Evolutionary conservation across 2,888 invertebrate species (phyloP).

Genomic region (Agrotis puta): DNA sequence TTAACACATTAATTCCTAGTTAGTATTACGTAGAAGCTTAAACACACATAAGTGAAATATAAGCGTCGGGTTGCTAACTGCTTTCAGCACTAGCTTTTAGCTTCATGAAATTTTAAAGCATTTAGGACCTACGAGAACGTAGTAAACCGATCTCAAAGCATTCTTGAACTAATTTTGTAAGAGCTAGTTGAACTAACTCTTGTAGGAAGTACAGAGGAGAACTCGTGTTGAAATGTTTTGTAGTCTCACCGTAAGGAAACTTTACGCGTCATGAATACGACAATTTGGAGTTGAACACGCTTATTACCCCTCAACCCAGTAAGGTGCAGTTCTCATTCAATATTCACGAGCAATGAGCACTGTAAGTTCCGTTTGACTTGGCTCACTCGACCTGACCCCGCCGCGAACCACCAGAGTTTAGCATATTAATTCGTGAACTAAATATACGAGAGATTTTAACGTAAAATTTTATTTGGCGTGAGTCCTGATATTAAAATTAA

Average conservation of each 20-base stretch:
- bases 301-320: slow-evolving; percentile 72
- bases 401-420: slow-evolving; percentile 58
- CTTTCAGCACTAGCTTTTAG: slow-evolving; percentile 47
- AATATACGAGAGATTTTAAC: slow-evolving; percentile 49
- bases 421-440: slow-evolving; percentile 60
- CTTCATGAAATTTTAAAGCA: slow-evolving; percentile 45
- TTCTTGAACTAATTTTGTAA: slow-evolving; percentile 69
- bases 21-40: slow-evolving; percentile 30
- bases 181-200: slow-evolving; percentile 20
- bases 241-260: slow-evolving; percentile 49
- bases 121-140: slow-evolving; percentile 63
- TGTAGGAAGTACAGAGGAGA: slow-evolving; percentile 12
- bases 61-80: slow-evolving; percentile 9
- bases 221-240: slow-evolving; percentile 38
- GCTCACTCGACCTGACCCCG: slow-evolving; percentile 71
- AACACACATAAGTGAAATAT: slow-evolving; percentile 17
- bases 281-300: slow-evolving; percentile 75
- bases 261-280: slow-evolving; percentile 74
- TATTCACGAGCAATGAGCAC: slow-evolving; percentile 77
- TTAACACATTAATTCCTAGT: slow-evolving; percentile 29
- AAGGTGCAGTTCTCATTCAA: slow-evolving; percentile 70
- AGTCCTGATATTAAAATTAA: slow-evolving; percentile 48
- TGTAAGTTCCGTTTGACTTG: slow-evolving; percentile 70
- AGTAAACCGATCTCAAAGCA: slow-evolving; percentile 68
- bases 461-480: slow-evolving; percentile 43